phyloP scores from a whole-genome alignment of 2,888 invertebrate species.

The Meghimatium bilineatum region DNA sequence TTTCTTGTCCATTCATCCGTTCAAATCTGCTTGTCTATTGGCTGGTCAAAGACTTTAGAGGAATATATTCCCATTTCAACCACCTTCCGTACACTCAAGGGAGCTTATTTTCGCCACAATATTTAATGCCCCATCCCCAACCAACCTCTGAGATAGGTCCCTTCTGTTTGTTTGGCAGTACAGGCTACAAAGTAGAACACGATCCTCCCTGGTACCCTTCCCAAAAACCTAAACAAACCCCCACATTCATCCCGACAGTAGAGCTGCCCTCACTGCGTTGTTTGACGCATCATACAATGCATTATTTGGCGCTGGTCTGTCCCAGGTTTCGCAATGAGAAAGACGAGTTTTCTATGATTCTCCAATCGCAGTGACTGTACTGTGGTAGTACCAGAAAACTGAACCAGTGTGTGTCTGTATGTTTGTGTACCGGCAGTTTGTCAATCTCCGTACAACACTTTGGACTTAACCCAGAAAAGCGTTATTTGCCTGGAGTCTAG shows the following conservation, averaged over 20 bases:
- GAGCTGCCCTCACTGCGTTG: slow-evolving; percentile 4
- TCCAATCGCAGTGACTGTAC: slow-evolving; percentile 6
- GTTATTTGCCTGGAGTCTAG: background rate
- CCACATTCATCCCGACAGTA: background rate
- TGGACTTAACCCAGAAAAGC: background rate
- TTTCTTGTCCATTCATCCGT: slow-evolving; percentile 3
- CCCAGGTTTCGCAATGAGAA: slow-evolving; percentile 2
- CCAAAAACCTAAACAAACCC: slow-evolving; percentile 15
- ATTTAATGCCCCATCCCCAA: background rate
- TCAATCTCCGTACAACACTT: background rate
- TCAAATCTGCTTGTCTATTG: slow-evolving; percentile 5
- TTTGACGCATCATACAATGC: slow-evolving; percentile 19
- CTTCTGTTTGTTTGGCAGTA: background rate
- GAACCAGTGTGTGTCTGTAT: background rate
- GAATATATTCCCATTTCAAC: slow-evolving; percentile 2
- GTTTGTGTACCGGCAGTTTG: background rate
- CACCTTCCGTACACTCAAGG: background rate
- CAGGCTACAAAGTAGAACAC: slow-evolving; percentile 6
- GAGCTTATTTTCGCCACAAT: background rate
- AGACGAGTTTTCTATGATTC: background rate
- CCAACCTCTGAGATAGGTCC: background rate
- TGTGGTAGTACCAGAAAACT: background rate
- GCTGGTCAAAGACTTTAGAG: background rate
- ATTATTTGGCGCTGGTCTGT: background rate
- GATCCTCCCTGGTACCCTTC: background rate